These are phyloP conservation scores for Melanotaenia duboulayi DNA, from an alignment of 2,113 vertebrate species.

Conservation along the genomic window DNA sequence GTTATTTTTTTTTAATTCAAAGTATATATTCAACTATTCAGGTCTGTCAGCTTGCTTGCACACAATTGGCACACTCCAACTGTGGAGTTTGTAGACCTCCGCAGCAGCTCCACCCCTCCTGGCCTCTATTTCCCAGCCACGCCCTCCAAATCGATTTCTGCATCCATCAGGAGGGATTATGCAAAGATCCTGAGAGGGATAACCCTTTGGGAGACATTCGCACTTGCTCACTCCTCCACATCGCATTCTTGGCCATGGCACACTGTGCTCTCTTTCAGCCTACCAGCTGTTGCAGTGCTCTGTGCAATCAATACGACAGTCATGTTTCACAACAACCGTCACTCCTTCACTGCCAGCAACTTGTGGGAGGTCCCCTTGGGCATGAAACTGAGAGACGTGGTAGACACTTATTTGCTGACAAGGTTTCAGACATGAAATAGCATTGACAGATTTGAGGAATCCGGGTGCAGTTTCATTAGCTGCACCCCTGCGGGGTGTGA, in stretches of 20 bases:
- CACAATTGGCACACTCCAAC: slow-evolving; percentile 15
- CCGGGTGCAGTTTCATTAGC: slow-evolving; percentile 22
- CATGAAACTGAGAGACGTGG: slow-evolving; percentile 40
- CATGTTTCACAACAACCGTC: slow-evolving; percentile 74
- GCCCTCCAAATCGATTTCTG: slow-evolving; percentile 53
- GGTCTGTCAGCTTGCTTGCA: background rate
- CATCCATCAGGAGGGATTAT: slow-evolving; percentile 66
- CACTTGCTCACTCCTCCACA: slow-evolving; percentile 67
- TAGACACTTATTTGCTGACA: slow-evolving; percentile 45
- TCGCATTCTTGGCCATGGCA: slow-evolving; percentile 42
- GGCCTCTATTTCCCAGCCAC: slow-evolving; percentile 32
- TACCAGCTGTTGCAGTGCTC: slow-evolving; percentile 70
- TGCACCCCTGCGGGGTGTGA: background rate
- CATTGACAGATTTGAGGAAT: slow-evolving; percentile 23
- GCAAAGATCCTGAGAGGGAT: slow-evolving; percentile 65
- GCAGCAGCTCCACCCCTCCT: background rate
- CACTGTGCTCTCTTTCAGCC: slow-evolving; percentile 61
- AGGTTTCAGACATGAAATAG: slow-evolving; percentile 26
- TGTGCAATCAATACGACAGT: slow-evolving; percentile 69
- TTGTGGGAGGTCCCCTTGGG: slow-evolving; percentile 66
- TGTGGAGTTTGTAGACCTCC: slow-evolving; percentile 10
- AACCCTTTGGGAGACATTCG: slow-evolving; percentile 67
- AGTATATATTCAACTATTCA: slow-evolving; percentile 10
- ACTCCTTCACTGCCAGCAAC: slow-evolving; percentile 64
- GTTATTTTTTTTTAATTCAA: background rate